phyloP scores from a whole-genome alignment of 2,888 invertebrate species.

The Cinara cedri region DNA sequence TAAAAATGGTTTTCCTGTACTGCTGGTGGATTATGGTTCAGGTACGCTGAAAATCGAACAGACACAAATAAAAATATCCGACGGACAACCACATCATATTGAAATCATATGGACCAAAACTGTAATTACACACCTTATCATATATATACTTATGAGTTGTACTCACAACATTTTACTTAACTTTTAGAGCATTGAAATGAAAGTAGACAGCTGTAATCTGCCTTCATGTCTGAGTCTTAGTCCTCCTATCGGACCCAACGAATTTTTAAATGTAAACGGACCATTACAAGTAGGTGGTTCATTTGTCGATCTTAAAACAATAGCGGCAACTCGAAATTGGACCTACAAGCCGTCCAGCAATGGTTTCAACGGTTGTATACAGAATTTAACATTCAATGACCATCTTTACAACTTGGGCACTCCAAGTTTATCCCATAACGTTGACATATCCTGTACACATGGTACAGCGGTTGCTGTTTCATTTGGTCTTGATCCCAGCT shows the following conservation, averaged over 20 bases:
- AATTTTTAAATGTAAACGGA: slow-evolving; percentile 80
- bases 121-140: slow-evolving; percentile 60
- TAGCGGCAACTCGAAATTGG: slow-evolving; percentile 74
- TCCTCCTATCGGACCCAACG: slow-evolving; percentile 73
- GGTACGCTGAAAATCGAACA: slow-evolving; percentile 77
- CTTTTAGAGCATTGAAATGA: slow-evolving; percentile 73
- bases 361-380: slow-evolving; percentile 87
- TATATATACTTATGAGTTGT: no score
- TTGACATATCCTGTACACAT: slow-evolving; percentile 76
- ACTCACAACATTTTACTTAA: no score
- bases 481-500: slow-evolving; percentile 84
- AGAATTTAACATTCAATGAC: slow-evolving; percentile 86
- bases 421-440: slow-evolving; percentile 75
- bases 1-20: slow-evolving; percentile 78
- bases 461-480: slow-evolving; percentile 78
- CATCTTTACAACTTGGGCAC: slow-evolving; percentile 87
- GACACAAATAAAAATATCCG: slow-evolving; percentile 75
- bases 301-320: slow-evolving; percentile 69
- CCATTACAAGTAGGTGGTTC: slow-evolving; percentile 87
- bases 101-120: slow-evolving; percentile 73
- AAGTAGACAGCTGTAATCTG: slow-evolving; percentile 76
- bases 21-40: slow-evolving; percentile 86
- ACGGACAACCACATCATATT: slow-evolving; percentile 86
- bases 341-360: slow-evolving; percentile 71
- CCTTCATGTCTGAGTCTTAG: slow-evolving; percentile 75